Base-by-base conservation (phyloP, 2,888 invertebrate genomes). In the Prosapia bicincta region DNA sequence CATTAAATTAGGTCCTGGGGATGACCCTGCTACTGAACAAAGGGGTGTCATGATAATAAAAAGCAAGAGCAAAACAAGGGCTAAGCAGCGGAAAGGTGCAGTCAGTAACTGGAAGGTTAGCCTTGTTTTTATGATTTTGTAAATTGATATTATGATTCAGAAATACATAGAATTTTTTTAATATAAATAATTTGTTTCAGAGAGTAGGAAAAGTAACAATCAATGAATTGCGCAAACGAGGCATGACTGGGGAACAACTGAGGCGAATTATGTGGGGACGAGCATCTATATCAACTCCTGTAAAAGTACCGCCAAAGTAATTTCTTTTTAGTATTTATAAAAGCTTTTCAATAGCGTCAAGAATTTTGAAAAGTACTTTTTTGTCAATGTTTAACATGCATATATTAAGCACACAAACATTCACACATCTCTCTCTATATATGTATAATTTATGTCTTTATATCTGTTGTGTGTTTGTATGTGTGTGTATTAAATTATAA, bases 41-140 rank as follows among this genome's bases (percentile, higher is more conserved):
- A 88, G 98, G 65, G 99, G 97, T 0, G 95, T 99, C 1, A 96
- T 99, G 94, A 97, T 99, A 74, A 99, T 99, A 84, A 99, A 99
- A 86, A 94, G 95, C 80, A 97, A 98, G 83, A 95, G 92, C 79
- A 99, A 98, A 86, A 99, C 99, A 0, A 89, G 96, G 79, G 99
- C 99, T 0, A 94, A 95, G 83, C 98, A 98, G 86, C 88, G 98
- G 78, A 99, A 98, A 84, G 97, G 97, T 0, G 99, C 99, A 1
- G 91, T 98, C 1, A 88, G 92, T 72, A 98, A 99, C 84, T 99
- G 99, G 99, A 99, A 98, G 93, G 98, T 96, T 83, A 81, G 76
- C 66, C 1, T 65, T 6, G 3, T 6, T 5, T 6, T 65, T 65
- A 65, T 6, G 65, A 3, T 6, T 6, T 65, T 3, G 6, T 65